Evolutionary conservation across 2,888 invertebrate species (phyloP), one percentile per base, ranked within the genome.

Genomic region (Clanis bilineata): DNA sequence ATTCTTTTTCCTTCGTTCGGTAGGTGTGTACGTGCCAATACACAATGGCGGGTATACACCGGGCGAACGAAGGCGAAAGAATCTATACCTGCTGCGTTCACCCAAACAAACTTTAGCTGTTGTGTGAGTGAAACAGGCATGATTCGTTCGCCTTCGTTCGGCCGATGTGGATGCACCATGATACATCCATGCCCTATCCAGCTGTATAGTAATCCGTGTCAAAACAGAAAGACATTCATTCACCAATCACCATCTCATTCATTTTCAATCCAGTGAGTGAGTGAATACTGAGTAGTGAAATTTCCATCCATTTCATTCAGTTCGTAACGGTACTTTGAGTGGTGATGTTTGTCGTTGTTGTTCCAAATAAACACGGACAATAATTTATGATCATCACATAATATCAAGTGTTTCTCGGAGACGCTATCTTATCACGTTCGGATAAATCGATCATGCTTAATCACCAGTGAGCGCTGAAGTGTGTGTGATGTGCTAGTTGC

Each of bases 391-490:
- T 71, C 66, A 77, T 73, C 72, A 64, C 61, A 62, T 51, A 67
- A 67, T 64, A 74, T 64, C 64, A 65, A 68, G 57, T 32, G 65
- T 68, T 73, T 69, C 58, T 66, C 60, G 66, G 63, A 72, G 62
- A 64, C 69, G 61, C 67, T 82, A 86, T 86, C 86, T 83, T 81
- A 87, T 86, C 87, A 63, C 28, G 64, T 61, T 62, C 70, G 63
- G 62, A 70, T 76, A 73, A 71, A 81, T 82, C 76, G 74, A 84
- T 79, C 73, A 82, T 82, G 80, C 74, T 70, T 73, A 73, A 73
- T 71, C 67, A 66, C 61, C 64, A 63, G 63, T 67, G 71, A 67
- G 64, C 64, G 69, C 63, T 70, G 61, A 68, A 58, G 57, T 64
- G 65, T 71, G 66, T 70, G 73, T 76, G 68, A 77, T 79, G 78